Conservation (phyloP, 2,797 vertebrate genomes). For the Platyrinchus mystaceus region DNA sequence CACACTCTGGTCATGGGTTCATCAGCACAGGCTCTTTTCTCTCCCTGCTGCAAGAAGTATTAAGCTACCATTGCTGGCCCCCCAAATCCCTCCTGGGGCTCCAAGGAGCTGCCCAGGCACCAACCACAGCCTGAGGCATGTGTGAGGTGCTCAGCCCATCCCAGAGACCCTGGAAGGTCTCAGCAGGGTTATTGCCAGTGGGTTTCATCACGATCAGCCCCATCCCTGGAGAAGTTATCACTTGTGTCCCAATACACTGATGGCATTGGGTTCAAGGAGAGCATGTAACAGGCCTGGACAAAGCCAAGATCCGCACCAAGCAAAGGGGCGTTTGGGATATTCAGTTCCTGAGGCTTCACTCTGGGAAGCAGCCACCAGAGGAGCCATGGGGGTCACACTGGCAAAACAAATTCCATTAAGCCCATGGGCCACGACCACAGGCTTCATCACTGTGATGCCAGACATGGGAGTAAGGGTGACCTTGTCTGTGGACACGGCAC, state of each 20-base stretch:
- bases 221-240: fast-evolving
- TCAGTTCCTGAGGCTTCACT: fast-evolving
- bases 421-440: fast-evolving
- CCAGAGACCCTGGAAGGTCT: neutral
- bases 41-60: neutral
- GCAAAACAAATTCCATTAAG: neutral
- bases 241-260: no score
- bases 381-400: neutral
- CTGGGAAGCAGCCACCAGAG: neutral
- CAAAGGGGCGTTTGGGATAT: neutral
- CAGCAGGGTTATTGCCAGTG: neutral
- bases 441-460: fast-evolving
- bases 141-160: neutral
- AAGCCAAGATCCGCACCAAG: fast-evolving
- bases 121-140: neutral
- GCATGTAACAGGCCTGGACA: fast-evolving
- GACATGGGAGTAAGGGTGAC: neutral
- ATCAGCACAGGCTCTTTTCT: neutral
- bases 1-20: fast-evolving
- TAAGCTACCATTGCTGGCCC: neutral
- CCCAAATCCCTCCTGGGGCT: neutral
- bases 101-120: neutral
- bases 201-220: neutral
- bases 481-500: fast-evolving
- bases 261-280: fast-evolving